Evolutionary conservation across 2,797 vertebrate species (phyloP), one percentile per base, ranked within the genome.

Genomic region (Margarornis squamiger): DNA sequence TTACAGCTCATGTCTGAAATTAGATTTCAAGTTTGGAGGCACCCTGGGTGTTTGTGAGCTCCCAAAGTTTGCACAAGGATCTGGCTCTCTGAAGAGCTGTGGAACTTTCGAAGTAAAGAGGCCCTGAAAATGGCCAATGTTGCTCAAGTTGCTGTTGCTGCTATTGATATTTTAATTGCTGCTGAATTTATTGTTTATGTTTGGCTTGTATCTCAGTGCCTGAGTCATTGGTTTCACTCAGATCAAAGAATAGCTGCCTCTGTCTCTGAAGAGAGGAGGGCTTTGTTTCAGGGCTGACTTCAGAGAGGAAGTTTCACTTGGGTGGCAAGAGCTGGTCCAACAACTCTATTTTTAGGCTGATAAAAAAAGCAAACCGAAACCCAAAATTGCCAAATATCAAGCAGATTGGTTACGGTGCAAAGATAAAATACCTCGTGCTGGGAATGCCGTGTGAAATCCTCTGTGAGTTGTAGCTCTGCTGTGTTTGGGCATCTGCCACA

Each of bases 251-350:
- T 19, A 58, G 68, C 66, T 39, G n/a, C 22, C 41, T 90, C 59
- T 86, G 8, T n/a, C 68, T 96, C 68, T 29, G 45, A 90, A 89
- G 81, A 90, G 94, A 93, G 67, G 95, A 91, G 82, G 9, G 8
- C 48, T 92, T 89, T 39, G 8, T 93, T 74, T 96, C 79, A 87
- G 51, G 29, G 77, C 30, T 90, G 61, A 5, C 34, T 71, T 71
- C 67, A 75, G 92, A 86, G 72, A 61, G 70, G 43, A 89, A 73
- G 54, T 88, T 96, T 84, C 89, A 68, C 84, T 95, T 55, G 71
- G 23, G 68, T 81, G 77, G 65, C 46, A 80, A 93, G 51, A 78
- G 62, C 77, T 94, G 77, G 86, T 91, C 78, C 93, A 85, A 86
- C 74, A 91, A 30, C 41, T 81, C 58, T 41, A 14, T 30, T 88